Percentiles rank a stretch among this genome's conserved stretches.
Evolutionary conservation across 2,888 invertebrate genomes (phyloP).

Genomic region (Margaritifera margaritifera): DNA sequence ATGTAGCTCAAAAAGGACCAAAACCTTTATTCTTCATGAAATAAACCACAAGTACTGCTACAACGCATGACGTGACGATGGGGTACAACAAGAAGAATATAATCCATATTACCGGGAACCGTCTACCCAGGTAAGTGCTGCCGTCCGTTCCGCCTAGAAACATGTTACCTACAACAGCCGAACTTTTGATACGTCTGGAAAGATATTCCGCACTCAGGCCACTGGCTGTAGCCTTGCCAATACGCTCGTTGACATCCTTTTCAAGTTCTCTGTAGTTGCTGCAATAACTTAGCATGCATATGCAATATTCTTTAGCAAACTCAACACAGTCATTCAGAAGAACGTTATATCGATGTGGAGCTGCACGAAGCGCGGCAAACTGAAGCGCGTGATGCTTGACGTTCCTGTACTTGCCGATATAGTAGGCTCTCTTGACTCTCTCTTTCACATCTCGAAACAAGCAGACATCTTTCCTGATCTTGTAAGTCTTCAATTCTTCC

Average conservation of each 20-base stretch:
- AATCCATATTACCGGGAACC: not conserved
- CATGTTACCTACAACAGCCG: conserved; percentile 17
- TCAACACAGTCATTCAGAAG: conserved; percentile 37
- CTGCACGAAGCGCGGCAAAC: conserved; percentile 25
- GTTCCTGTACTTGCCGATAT: conserved; percentile 20
- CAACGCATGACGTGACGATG: too few relatives aligned
- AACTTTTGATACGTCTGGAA: conserved; percentile 24
- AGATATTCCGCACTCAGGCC: conserved; percentile 31
- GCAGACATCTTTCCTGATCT: conserved; percentile 15
- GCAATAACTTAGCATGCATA: conserved; percentile 24
- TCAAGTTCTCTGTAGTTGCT: conserved; percentile 20
- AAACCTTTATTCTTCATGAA: too few relatives aligned
- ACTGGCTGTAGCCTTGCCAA: conserved; percentile 23
- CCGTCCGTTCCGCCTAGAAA: conserved; percentile 23
- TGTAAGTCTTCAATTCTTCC: conserved; percentile 21
- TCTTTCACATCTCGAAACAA: conserved; percentile 19
- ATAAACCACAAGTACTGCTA: too few relatives aligned
- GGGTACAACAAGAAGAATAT: conserved; percentile 12
- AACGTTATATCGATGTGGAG: conserved; percentile 27
- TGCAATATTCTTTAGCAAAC: conserved; percentile 31
- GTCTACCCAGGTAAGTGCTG: conserved; percentile 7
- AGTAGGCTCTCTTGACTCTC: conserved; percentile 23
- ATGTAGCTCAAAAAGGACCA: too few relatives aligned
- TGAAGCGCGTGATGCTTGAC: conserved; percentile 20
- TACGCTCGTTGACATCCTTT: conserved; percentile 8